A percentile compares a stretch with the other conserved stretches of the same genome.
Conservation (phyloP, 2,113 vertebrate genomes). For the Xerus inauris region DNA sequence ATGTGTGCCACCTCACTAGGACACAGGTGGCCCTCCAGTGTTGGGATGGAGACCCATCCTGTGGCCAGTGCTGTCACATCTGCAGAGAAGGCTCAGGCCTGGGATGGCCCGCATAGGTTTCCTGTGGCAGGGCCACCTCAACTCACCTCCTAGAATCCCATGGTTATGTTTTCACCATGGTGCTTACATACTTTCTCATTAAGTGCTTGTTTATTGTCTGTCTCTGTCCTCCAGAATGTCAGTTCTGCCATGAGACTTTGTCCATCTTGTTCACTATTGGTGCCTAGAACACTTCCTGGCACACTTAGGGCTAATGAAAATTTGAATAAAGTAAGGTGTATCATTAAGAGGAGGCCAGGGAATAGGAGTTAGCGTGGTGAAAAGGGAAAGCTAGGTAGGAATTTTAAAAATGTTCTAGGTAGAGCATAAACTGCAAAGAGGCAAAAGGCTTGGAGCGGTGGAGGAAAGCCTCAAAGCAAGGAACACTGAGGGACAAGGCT, state of each 20-base stretch:
- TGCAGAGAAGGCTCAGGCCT: not conserved
- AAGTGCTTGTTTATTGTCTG: not conserved
- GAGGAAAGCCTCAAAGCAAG: not conserved
- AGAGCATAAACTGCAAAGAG: not conserved
- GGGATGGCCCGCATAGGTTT: not conserved
- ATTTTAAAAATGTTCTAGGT: not conserved
- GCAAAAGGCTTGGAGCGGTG: not conserved
- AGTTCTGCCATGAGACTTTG: not conserved
- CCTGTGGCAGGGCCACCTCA: not conserved
- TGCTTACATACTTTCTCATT: not conserved
- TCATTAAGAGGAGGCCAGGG: not conserved
- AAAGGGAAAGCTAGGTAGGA: not conserved
- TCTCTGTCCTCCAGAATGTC: not conserved
- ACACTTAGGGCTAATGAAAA: not conserved
- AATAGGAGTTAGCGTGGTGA: not conserved
- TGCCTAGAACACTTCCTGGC: not conserved
- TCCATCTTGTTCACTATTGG: not conserved
- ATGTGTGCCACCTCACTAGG: not conserved
- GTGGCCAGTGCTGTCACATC: not conserved
- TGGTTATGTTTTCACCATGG: not conserved
- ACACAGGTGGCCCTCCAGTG: not conserved
- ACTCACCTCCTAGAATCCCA: not conserved
- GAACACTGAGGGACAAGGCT: not conserved
- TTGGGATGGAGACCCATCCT: not conserved
- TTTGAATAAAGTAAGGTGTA: not conserved